phyloP scores from a whole-genome alignment of 2,888 invertebrate genomes.

The Isotomurus palustris region DNA sequence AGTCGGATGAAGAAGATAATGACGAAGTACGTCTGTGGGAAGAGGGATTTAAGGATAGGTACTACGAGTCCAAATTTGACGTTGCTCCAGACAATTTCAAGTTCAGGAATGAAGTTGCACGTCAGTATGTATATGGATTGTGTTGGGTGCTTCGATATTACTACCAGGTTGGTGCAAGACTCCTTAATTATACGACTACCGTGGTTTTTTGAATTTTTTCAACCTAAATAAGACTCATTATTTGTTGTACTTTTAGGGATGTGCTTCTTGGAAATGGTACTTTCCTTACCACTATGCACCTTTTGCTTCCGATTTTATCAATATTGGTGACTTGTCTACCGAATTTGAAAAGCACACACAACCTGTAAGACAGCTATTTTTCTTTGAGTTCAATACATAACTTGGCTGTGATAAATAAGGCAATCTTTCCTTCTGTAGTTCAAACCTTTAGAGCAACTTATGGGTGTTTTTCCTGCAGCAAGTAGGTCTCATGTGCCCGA shows the following conservation, averaged over 20 bases:
- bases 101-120: conserved; percentile 85
- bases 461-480: conserved; percentile 99
- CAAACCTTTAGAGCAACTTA: conserved; percentile 94
- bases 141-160: conserved; percentile 99
- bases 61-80: conserved; percentile 93
- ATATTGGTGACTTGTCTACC: conserved; percentile 77
- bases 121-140: conserved; percentile 90
- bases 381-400: no score
- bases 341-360: conserved; percentile 81
- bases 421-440: conserved; percentile 63
- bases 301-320: conserved; percentile 96
- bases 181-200: not conserved
- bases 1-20: conserved; percentile 70
- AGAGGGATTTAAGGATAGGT: conserved; percentile 95
- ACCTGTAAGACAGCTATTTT: conserved; percentile 63
- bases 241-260: conserved; percentile 59
- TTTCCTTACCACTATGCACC: conserved; percentile 99
- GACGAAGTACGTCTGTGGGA: conserved; percentile 93
- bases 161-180: conserved; percentile 66
- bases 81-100: conserved; percentile 67
- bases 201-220: not conserved
- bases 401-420: no score
- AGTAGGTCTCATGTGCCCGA: conserved; percentile 88
- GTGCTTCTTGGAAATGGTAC: conserved; percentile 99
- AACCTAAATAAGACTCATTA: not conserved